Evolutionary conservation across 2,113 vertebrate genomes (phyloP).

Genomic region (Petaurus breviceps): DNA sequence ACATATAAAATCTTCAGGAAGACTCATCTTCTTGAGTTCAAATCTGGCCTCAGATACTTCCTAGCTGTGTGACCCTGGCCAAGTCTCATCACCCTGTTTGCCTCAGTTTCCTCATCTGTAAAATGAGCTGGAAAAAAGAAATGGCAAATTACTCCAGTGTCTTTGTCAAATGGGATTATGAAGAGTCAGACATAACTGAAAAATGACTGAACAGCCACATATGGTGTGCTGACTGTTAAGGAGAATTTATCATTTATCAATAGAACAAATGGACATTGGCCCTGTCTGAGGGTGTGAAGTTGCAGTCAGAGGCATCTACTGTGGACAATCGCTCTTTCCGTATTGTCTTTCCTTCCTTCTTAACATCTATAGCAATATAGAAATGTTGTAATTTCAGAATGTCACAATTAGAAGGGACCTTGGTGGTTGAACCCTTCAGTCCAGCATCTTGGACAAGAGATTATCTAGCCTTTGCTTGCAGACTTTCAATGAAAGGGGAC

Average conservation of each 20-base stretch:
- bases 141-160: too few species aligned
- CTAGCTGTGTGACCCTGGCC: not conserved
- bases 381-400: not conserved
- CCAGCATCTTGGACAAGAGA: not conserved
- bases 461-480: not conserved
- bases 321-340: not conserved
- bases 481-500: not conserved
- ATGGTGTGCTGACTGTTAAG: too few species aligned
- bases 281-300: too few species aligned
- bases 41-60: not conserved
- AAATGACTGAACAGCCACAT: too few species aligned
- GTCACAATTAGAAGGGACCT: not conserved
- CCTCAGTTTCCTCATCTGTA: too few species aligned
- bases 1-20: not conserved
- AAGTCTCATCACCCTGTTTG: too few species aligned
- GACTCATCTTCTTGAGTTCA: not conserved
- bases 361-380: not conserved
- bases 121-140: too few species aligned
- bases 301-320: not conserved
- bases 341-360: not conserved
- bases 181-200: too few species aligned
- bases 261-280: not conserved
- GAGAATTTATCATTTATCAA: too few species aligned
- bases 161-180: too few species aligned
- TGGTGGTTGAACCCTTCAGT: not conserved